These are phyloP conservation scores for Chionoecetes opilio DNA, from an alignment of 1,140 invertebrate genomes.

Conservation along the genomic window DNA sequence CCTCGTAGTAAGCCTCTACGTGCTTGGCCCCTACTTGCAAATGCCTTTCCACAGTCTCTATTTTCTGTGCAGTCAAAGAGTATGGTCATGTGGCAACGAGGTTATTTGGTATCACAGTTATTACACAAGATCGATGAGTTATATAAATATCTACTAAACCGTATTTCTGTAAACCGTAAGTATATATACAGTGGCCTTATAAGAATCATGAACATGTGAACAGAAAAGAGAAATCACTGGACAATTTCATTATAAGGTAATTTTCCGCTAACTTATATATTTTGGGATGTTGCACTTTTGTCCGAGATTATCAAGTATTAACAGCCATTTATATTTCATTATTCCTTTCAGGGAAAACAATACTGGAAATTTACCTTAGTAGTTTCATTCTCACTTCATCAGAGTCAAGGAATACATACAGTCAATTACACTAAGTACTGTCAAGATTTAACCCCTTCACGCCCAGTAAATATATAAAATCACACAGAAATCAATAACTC, in stretches of 20 bases:
- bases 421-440: too few relatives aligned
- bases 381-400: neutral
- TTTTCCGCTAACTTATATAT: too few relatives aligned
- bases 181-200: neutral
- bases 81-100: slow-evolving; percentile 39
- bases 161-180: neutral
- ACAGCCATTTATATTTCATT: too few relatives aligned
- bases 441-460: too few relatives aligned
- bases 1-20: slow-evolving; percentile 80
- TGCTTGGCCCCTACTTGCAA: slow-evolving; percentile 80
- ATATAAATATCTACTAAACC: neutral
- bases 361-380: neutral
- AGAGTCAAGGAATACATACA: neutral
- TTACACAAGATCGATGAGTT: neutral
- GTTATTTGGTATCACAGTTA: neutral
- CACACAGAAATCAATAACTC: neutral
- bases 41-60: slow-evolving; percentile 80
- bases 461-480: too few relatives aligned
- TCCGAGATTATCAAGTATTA: too few relatives aligned
- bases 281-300: too few relatives aligned
- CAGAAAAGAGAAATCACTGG: neutral
- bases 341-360: too few relatives aligned
- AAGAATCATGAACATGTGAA: neutral
- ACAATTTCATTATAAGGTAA: neutral
- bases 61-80: slow-evolving; percentile 78